Conservation (phyloP, 2,888 invertebrate genomes). For the Acrobasis repandana region DNA sequence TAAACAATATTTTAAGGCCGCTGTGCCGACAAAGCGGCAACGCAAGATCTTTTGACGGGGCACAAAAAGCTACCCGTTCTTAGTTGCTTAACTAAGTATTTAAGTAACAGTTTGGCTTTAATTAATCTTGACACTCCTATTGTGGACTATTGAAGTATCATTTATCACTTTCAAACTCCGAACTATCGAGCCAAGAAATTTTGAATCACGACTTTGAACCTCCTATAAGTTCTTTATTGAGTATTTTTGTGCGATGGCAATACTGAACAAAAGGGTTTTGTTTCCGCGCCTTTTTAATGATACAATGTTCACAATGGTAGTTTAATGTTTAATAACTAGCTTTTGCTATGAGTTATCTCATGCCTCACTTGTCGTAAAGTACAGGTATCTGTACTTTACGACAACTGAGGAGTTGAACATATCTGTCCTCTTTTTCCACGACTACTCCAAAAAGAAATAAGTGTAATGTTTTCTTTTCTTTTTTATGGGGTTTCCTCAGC, state of each 20-base stretch:
- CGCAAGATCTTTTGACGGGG: slow-evolving; percentile 36
- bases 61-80: slow-evolving; percentile 64
- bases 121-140: slow-evolving; percentile 77
- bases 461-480: too few species aligned
- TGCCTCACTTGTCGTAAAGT: too few species aligned
- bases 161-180: slow-evolving; percentile 72
- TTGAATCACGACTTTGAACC: slow-evolving; percentile 46
- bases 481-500: too few species aligned
- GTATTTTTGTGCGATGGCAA: slow-evolving; percentile 50
- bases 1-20: slow-evolving; percentile 39
- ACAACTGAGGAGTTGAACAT: too few species aligned
- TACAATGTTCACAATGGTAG: slow-evolving; percentile 38
- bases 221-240: slow-evolving; percentile 45
- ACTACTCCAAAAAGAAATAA: too few species aligned
- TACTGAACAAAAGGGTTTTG: slow-evolving; percentile 49
- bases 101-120: slow-evolving; percentile 72
- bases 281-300: slow-evolving; percentile 41
- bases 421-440: too few species aligned
- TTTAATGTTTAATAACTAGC: slow-evolving; percentile 17
- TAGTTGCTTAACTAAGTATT: slow-evolving; percentile 75
- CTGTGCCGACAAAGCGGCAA: slow-evolving; percentile 18
- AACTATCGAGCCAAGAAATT: slow-evolving; percentile 60
- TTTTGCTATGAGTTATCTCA: background rate
- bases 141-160: slow-evolving; percentile 65
- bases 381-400: too few species aligned